Base-by-base conservation (phyloP, 2,797 vertebrate species). In the Microctenopoma lineatum region DNA sequence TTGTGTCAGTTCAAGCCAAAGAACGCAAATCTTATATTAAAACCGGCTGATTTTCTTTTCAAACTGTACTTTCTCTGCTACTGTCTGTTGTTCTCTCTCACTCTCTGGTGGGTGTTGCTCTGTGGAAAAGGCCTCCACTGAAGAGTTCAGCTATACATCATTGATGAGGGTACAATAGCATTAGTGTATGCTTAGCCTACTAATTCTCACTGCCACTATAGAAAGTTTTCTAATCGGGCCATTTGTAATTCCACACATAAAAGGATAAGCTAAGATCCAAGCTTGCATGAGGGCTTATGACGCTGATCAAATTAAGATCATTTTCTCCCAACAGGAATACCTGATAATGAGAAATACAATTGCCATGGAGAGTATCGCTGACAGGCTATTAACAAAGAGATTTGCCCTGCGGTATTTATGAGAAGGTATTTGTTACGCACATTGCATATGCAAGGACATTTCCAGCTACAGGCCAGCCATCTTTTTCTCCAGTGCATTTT, bases 1-100 rank as follows among this genome's bases (percentile, higher is more conserved):
- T 57, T 21, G 69, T 77, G 83, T 87, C 81, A 72, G 63, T 79
- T 85, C 26, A 75, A 86, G 84, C 82, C 63, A 89, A 87, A 86
- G 77, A 89, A 84, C 81, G 91, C 90, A 87, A 85, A 92, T 92
- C 74, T 89, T 80, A 76, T 88, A 90, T 90, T 92, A 92, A 90
- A 86, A 87, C 80, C 80, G 87, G 86, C 88, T 88, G 76, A 90
- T 88, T 89, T 72, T 85, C 82, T 75, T 84, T 90, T 83, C 73
- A 84, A 88, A 85, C 76, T 60, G 70, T 76, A 79, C 85, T 84
- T 79, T 66, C 62, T 47, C 48, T 18, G 69, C 80, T 60, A 84
- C 81, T 73, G 64, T 81, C 78, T 73, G 64, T 57, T 34, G 59
- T 44, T 53, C 59, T 58, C 50, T 32, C 52, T 71, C 63, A 11